A percentile compares a stretch with the other conserved stretches of the same genome.
Conservation (phyloP, 2,888 invertebrate genomes). For the Agrenia bidenticulata region DNA sequence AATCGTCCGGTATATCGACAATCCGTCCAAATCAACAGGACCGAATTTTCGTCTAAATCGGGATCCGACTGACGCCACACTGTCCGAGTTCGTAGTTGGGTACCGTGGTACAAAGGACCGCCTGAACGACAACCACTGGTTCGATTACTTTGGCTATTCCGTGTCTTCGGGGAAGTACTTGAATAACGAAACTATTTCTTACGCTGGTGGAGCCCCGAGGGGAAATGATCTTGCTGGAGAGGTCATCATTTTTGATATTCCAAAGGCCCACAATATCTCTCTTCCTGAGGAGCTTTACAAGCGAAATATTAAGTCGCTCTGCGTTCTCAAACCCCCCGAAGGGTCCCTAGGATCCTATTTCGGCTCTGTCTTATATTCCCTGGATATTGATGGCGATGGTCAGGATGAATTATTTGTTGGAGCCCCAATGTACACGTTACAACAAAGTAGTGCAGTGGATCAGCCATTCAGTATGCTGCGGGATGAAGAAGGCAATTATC, state of each 20-base stretch:
- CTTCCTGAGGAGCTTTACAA: no score
- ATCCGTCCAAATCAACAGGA: neutral
- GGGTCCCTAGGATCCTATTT: slow-evolving; percentile 40
- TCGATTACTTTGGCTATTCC: slow-evolving; percentile 29
- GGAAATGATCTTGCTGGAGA: slow-evolving; percentile 24
- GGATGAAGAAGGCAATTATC: neutral
- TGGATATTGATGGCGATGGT: slow-evolving; percentile 30
- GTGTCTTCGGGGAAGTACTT: slow-evolving; percentile 32
- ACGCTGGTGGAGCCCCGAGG: slow-evolving; percentile 34
- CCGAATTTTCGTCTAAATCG: slow-evolving; percentile 21
- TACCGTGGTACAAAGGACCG: slow-evolving; percentile 11
- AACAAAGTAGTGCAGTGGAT: neutral
- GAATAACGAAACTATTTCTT: slow-evolving; percentile 11
- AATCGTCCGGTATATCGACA: slow-evolving; percentile 28
- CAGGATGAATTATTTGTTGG: slow-evolving; percentile 34
- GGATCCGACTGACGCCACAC: slow-evolving; percentile 12
- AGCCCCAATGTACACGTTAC: slow-evolving; percentile 24
- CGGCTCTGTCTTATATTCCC: slow-evolving; percentile 31
- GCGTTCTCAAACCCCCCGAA: no score
- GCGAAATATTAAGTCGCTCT: no score
- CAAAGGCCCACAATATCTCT: no score
- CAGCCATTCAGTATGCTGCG: neutral
- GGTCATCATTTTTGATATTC: slow-evolving; percentile 27
- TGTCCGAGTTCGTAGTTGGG: slow-evolving; percentile 26
- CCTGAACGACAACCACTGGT: slow-evolving; percentile 6